Percentiles rank a stretch among this genome's conserved stretches.
Evolutionary conservation across 2,888 invertebrate genomes (phyloP).

Genomic region (Notocelia uddmanniana): DNA sequence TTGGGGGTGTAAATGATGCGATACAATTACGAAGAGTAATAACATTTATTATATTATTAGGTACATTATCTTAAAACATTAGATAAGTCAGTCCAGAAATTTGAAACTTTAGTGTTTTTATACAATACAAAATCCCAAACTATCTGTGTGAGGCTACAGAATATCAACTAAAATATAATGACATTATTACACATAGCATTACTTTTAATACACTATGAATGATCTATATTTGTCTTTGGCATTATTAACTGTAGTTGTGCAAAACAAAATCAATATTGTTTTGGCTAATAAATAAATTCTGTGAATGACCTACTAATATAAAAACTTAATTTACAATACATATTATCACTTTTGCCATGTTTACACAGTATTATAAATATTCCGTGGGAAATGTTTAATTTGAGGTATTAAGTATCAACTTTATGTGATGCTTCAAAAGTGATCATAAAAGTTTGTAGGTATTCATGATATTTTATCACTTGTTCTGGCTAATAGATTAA

Average conservation of each 20-base stretch:
- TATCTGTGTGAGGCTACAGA: not conserved
- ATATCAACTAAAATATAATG: slow-evolving; percentile 4
- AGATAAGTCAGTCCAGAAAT: not conserved
- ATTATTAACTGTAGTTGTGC: slow-evolving; percentile 5
- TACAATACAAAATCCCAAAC: not conserved
- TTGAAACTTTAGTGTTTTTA: not conserved
- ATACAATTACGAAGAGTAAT: not conserved
- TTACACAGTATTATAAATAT: no score
- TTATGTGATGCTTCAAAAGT: no score
- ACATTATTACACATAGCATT: not conserved
- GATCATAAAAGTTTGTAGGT: no score
- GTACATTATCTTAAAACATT: slow-evolving; percentile 4
- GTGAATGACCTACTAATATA: no score
- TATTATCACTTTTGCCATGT: no score
- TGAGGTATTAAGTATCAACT: no score
- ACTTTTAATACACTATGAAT: not conserved
- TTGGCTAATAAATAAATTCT: no score
- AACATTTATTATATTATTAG: slow-evolving; percentile 2
- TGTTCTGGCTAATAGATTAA: not conserved
- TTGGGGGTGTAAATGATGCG: not conserved
- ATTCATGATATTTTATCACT: not conserved
- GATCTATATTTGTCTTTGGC: slow-evolving; percentile 7
- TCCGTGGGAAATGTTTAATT: no score
- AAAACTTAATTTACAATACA: no score
- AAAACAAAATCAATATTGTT: no score